Percentiles rank a stretch among this genome's conserved stretches.
These are phyloP conservation scores for Sebastes hubbsi DNA, from an alignment of 2,797 vertebrate species.

Conservation along the genomic window DNA sequence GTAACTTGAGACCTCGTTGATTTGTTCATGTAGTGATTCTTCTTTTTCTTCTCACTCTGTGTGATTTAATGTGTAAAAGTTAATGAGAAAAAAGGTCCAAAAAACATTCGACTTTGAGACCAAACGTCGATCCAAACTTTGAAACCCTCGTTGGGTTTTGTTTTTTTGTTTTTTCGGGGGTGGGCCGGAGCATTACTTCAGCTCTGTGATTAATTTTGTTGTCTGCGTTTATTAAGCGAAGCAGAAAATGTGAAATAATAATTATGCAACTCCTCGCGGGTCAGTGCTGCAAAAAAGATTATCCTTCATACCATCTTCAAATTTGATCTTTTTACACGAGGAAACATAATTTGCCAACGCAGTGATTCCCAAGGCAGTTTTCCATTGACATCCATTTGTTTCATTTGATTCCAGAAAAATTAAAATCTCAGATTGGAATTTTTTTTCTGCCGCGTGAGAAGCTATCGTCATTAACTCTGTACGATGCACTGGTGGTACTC, in stretches of 20 bases:
- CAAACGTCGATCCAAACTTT: background rate
- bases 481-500: slow-evolving; percentile 17
- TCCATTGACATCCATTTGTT: background rate
- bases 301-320: background rate
- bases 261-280: slow-evolving; percentile 44
- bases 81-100: slow-evolving; percentile 27
- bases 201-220: slow-evolving; percentile 18
- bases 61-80: slow-evolving; percentile 37
- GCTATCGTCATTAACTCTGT: background rate
- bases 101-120: slow-evolving; percentile 26
- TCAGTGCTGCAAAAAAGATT: too few species aligned
- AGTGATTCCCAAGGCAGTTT: slow-evolving; percentile 7
- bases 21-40: slow-evolving; percentile 44
- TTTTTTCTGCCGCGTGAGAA: background rate
- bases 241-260: slow-evolving; percentile 51
- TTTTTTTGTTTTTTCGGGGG: background rate
- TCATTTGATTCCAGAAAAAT: background rate
- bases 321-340: slow-evolving; percentile 6
- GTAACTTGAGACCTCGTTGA: slow-evolving; percentile 51
- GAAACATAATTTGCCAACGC: slow-evolving; percentile 9
- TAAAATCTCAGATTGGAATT: background rate
- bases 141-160: background rate
- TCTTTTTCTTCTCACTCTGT: slow-evolving; percentile 33
- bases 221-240: slow-evolving; percentile 8
- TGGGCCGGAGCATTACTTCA: background rate